phyloP scores from a whole-genome alignment of 2,797 vertebrate genomes.

The Chaunax sp. region DNA sequence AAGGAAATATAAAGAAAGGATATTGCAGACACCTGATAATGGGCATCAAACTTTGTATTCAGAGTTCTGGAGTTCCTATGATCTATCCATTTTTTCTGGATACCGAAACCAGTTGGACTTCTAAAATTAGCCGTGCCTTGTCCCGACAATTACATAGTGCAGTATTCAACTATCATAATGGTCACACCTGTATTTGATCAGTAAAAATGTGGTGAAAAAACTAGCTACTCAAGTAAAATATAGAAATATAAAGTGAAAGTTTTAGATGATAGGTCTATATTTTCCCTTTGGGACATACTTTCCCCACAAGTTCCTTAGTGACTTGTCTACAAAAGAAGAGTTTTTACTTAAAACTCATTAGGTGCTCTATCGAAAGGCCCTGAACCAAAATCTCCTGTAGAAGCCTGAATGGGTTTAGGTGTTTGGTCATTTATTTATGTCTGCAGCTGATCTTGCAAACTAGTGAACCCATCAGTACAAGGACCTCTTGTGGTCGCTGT shows the following conservation, averaged over 20 bases:
- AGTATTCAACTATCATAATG: background rate
- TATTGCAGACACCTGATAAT: no score
- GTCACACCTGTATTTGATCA: background rate
- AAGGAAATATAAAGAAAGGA: background rate
- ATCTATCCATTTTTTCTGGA: background rate
- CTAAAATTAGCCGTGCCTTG: background rate
- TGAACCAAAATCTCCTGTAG: no score
- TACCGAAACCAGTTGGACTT: background rate
- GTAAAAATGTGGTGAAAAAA: background rate
- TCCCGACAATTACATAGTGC: background rate
- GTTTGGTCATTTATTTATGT: no score
- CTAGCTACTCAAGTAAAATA: no score
- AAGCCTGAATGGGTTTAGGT: no score
- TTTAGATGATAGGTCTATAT: no score
- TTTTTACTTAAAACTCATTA: background rate
- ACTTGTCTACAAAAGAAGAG: conserved; percentile 5
- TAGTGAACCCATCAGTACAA: background rate
- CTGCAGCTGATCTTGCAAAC: no score
- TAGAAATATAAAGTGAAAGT: no score
- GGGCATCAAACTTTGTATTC: background rate
- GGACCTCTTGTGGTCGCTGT: no score
- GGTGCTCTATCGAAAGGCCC: no score
- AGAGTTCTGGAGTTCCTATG: background rate
- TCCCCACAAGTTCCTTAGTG: background rate
- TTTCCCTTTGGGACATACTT: no score